Percentiles rank a stretch among this genome's conserved stretches.
Evolutionary conservation across 2,797 vertebrate species (phyloP).

Genomic region (Sebastes ruberrimus): DNA sequence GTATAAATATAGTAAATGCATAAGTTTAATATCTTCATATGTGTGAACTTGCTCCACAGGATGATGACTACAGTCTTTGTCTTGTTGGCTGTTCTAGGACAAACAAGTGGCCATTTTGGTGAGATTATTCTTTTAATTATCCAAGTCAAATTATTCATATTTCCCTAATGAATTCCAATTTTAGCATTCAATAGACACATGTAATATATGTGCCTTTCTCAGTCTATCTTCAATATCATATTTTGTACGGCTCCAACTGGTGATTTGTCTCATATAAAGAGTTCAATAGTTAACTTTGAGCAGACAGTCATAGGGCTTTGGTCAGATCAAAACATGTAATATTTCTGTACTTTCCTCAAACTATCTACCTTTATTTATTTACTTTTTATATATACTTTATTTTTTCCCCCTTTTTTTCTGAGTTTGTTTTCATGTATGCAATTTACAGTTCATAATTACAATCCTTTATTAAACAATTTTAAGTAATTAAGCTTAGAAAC

Average conservation of each 20-base stretch:
- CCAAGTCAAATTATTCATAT: neutral
- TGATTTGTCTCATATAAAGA: neutral
- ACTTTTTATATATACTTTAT: too few species aligned
- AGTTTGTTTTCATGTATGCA: too few species aligned
- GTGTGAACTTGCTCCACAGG: neutral
- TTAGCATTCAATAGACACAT: neutral
- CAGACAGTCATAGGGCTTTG: neutral
- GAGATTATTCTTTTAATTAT: neutral
- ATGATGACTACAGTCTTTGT: conserved; percentile 6
- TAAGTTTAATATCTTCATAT: neutral
- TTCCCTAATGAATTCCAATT: neutral
- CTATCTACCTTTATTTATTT: too few species aligned
- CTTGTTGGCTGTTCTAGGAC: neutral
- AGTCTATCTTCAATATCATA: neutral
- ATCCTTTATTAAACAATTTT: too few species aligned
- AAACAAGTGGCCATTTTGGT: neutral
- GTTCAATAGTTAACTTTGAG: neutral
- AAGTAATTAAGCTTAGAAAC: too few species aligned
- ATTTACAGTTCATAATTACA: too few species aligned
- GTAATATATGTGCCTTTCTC: neutral
- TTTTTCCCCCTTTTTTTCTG: too few species aligned
- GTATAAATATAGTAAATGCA: neutral
- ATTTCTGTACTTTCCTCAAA: neutral
- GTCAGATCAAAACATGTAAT: neutral
- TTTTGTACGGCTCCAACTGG: neutral